Evolutionary conservation across 2,797 vertebrate species (phyloP).

Genomic region (Mus spretus): DNA sequence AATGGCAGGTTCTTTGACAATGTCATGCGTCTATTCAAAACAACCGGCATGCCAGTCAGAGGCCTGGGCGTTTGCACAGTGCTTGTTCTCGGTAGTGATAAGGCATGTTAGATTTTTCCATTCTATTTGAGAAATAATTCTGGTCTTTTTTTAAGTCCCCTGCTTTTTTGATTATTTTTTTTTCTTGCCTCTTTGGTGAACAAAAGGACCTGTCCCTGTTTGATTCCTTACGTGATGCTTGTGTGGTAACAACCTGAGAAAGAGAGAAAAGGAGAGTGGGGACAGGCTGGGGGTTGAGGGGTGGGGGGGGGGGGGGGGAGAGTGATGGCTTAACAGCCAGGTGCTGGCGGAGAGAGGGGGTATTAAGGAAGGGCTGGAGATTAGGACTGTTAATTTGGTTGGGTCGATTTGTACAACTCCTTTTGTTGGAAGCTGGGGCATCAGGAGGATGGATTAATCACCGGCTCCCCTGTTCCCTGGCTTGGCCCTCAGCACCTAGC

Average conservation of each 20-base stretch:
- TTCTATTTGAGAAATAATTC: slow-evolving; percentile 82
- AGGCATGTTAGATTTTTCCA: slow-evolving; percentile 72
- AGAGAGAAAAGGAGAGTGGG: slow-evolving; percentile 49
- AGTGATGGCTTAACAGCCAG: slow-evolving; percentile 75
- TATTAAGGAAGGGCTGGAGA: slow-evolving; percentile 67
- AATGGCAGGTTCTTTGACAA: slow-evolving; percentile 80
- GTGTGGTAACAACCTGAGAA: slow-evolving; percentile 60
- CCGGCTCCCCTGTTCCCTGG: neutral
- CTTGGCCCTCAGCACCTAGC: slow-evolving; percentile 19
- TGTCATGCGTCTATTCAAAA: slow-evolving; percentile 80
- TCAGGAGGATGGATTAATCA: slow-evolving; percentile 76
- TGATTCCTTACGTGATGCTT: slow-evolving; percentile 64
- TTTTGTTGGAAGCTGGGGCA: slow-evolving; percentile 67
- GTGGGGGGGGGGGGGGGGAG: neutral
- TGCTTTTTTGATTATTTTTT: slow-evolving; percentile 74
- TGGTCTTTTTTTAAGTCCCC: slow-evolving; percentile 61
- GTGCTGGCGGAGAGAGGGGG: slow-evolving; percentile 55
- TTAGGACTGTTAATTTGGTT: slow-evolving; percentile 67
- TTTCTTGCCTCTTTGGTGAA: slow-evolving; percentile 69
- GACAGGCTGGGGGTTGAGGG: neutral
- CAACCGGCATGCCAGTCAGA: slow-evolving; percentile 80
- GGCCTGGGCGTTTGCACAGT: slow-evolving; percentile 76
- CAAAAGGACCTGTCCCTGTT: slow-evolving; percentile 78
- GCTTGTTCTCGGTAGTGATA: slow-evolving; percentile 76
- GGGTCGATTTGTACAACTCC: slow-evolving; percentile 68